A percentile compares a stretch with the other conserved stretches of the same genome.
phyloP scores from a whole-genome alignment of 2,113 vertebrate genomes.

The Microtus montanus region DNA sequence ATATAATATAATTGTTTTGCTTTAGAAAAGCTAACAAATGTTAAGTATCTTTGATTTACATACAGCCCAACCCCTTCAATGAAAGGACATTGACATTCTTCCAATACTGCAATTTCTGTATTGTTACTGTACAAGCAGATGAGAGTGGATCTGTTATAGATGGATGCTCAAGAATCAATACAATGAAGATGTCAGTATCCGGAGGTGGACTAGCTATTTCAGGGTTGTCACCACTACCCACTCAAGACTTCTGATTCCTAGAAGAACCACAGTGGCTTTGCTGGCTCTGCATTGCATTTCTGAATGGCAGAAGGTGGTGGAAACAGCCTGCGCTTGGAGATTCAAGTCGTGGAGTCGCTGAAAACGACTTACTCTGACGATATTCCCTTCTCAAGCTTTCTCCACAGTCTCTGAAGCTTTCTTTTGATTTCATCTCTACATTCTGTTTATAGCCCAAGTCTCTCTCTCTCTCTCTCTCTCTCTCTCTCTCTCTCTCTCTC shows the following conservation, averaged over 20 bases:
- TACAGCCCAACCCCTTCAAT: not conserved
- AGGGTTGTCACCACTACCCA: not conserved
- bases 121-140: not conserved
- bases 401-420: not conserved
- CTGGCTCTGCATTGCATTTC: not conserved
- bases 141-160: not conserved
- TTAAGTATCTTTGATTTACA: not conserved
- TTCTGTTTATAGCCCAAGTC: not conserved
- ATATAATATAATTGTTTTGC: not conserved
- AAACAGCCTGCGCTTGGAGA: constrained; percentile 1
- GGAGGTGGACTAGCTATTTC: not conserved
- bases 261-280: constrained; percentile 35
- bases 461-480: not conserved
- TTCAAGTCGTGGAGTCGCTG: not conserved
- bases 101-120: not conserved
- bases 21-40: not conserved
- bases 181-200: not conserved
- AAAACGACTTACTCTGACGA: constrained; percentile 27
- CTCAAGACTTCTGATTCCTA: not conserved
- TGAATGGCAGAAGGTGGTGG: not conserved
- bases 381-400: constrained; percentile 23
- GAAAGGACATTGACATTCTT: not conserved
- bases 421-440: constrained; percentile 10
- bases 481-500: too few relatives aligned
- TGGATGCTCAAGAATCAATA: not conserved